Evolutionary conservation across 2,113 vertebrate genomes (phyloP).

Genomic region (Asarcornis scutulata): DNA sequence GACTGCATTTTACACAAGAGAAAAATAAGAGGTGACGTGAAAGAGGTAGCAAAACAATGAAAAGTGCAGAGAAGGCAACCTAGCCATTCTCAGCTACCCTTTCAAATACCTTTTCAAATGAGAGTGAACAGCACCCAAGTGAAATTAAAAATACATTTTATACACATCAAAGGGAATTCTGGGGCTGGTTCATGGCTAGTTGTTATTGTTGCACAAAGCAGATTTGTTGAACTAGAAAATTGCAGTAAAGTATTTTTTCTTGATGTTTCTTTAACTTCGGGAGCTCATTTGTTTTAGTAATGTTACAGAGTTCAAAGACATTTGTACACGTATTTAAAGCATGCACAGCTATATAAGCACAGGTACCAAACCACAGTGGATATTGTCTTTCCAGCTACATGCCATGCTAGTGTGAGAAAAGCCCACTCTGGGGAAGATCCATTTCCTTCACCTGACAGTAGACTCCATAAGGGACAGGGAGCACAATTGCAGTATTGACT

Average conservation of each 20-base stretch:
- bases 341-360: neutral
- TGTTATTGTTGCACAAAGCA: neutral
- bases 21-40: conserved; percentile 23
- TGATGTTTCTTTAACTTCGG: neutral
- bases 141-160: conserved; percentile 50
- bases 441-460: neutral
- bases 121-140: neutral
- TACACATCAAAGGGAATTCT: neutral
- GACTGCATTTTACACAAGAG: neutral
- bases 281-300: neutral
- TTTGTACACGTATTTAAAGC: neutral
- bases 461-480: rapidly evolving
- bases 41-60: neutral
- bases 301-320: neutral
- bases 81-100: neutral
- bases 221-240: neutral
- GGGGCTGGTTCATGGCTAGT: neutral
- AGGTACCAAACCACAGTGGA: neutral
- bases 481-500: neutral
- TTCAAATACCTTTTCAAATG: neutral
- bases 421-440: neutral
- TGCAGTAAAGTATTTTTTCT: neutral
- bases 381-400: neutral
- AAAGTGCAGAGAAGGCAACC: neutral
- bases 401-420: neutral